A percentile compares a stretch with the other conserved stretches of the same genome.
Evolutionary conservation across 2,797 vertebrate genomes (phyloP).

Genomic region (Scomberomorus guttatus): DNA sequence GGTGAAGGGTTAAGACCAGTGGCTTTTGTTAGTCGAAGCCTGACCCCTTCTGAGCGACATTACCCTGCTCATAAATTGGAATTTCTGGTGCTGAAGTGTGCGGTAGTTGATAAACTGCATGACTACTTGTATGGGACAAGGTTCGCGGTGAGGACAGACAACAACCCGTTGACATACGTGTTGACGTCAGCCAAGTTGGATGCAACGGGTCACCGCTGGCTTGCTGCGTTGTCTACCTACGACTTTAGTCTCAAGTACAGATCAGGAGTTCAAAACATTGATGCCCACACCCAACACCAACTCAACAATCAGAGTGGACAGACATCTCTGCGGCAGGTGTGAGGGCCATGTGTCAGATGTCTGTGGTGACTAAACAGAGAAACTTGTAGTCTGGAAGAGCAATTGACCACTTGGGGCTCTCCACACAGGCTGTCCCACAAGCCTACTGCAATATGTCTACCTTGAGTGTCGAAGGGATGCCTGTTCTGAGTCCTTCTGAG

Average conservation of each 20-base stretch:
- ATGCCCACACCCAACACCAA: not conserved
- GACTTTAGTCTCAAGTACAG: slow-evolving; percentile 36
- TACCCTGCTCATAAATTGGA: slow-evolving; percentile 1
- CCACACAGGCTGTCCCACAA: not conserved
- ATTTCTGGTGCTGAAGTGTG: slow-evolving; percentile 7
- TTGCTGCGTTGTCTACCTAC: slow-evolving; percentile 4
- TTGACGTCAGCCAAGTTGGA: not conserved
- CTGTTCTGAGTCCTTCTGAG: not conserved
- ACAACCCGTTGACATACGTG: too few species aligned
- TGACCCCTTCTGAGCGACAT: not conserved
- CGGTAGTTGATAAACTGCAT: not conserved
- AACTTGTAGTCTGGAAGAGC: not conserved
- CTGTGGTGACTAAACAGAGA: not conserved
- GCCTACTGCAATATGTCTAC: slow-evolving; percentile 10
- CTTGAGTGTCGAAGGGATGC: not conserved
- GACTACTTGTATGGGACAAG: slow-evolving; percentile 1
- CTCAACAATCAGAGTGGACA: not conserved
- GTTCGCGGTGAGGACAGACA: slow-evolving; percentile 10
- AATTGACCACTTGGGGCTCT: not conserved
- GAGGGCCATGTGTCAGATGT: slow-evolving; percentile 1
- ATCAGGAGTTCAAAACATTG: not conserved
- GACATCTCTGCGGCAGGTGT: not conserved
- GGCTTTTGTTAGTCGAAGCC: not conserved
- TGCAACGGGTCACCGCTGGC: slow-evolving; percentile 20
- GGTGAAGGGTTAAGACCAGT: slow-evolving; percentile 1